Evolutionary conservation across 2,888 invertebrate genomes (phyloP), one percentile per base, ranked within the genome.

Genomic region (Notodonta dromedarius): DNA sequence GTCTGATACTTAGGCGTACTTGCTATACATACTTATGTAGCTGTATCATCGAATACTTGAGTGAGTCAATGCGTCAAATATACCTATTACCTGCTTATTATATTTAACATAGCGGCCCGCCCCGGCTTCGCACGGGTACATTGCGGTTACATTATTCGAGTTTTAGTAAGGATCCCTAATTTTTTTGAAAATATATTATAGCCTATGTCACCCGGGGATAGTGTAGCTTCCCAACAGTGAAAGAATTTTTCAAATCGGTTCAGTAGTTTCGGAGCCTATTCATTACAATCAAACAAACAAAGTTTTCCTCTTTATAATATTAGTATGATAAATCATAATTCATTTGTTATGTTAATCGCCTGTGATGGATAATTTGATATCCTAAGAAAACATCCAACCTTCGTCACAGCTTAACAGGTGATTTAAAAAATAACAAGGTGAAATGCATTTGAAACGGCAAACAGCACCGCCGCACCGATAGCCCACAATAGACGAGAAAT

Each of bases 351-450:
- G 66, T 61, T 68, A 74, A 65, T 56, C 51, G 57, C 35, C 59
- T 62, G 73, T 66, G 63, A 70, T 69, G 59, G 57, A 66, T 69
- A 65, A 67, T 63, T 67, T 69, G 67, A 72, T 74, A 65, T 79
- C 79, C 78, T 81, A 84, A 82, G 80, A 87, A 85, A 87, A 87
- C 82, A 86, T 79, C 76, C 73, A 79, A 86, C 88, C 87, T 84
- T 86, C 86, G 79, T 89, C 87, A 87, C 80, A 80, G 78, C 71
- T 80, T 82, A 86, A 82, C 86, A 85, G 83, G 84, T 87, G 86
- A 86, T 83, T 85, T 77, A 82, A 87, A 89, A 88, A 87, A 84
- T 82, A 77, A 82, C 78, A 82, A 76, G 67, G 77, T 76, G 77
- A 78, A 79, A 84, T 76, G 74, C 77, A 77, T 84, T 83, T 76